Evolutionary conservation across 2,113 vertebrate genomes (phyloP).

Genomic region (Trogon melanurus): DNA sequence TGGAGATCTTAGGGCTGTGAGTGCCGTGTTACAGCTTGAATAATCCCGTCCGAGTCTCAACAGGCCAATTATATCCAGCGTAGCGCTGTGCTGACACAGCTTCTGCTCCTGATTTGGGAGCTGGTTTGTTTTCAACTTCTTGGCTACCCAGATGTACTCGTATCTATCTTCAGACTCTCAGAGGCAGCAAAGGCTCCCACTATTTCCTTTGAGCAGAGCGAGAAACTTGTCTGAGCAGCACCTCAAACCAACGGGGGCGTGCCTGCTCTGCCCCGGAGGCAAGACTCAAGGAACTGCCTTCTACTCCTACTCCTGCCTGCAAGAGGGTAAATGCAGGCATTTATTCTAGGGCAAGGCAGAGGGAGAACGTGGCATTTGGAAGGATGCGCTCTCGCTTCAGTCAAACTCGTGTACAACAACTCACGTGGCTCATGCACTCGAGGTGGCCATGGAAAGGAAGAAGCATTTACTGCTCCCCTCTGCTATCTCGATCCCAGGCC

Average conservation of each 20-base stretch:
- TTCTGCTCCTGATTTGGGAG: constrained; percentile 40
- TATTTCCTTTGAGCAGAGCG: neutral
- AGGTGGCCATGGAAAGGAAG: neutral
- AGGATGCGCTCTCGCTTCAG: neutral
- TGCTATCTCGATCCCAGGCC: neutral
- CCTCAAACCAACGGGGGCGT: accelerated
- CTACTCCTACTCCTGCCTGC: neutral
- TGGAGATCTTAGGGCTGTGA: neutral
- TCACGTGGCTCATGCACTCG: neutral
- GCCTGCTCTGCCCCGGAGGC: neutral
- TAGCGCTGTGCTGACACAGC: neutral
- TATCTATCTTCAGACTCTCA: neutral
- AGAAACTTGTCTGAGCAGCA: neutral
- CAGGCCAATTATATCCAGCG: neutral
- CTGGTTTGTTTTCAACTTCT: neutral
- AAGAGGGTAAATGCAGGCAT: neutral
- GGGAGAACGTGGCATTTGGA: neutral
- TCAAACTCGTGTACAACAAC: neutral
- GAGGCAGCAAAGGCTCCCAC: neutral
- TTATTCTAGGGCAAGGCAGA: neutral
- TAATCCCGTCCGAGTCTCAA: neutral
- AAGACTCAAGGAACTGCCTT: neutral
- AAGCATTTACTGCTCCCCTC: neutral
- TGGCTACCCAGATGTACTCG: neutral
- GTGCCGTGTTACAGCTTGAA: neutral